Conservation (phyloP, 2,113 vertebrate species). For the Picathartes gymnocephalus region DNA sequence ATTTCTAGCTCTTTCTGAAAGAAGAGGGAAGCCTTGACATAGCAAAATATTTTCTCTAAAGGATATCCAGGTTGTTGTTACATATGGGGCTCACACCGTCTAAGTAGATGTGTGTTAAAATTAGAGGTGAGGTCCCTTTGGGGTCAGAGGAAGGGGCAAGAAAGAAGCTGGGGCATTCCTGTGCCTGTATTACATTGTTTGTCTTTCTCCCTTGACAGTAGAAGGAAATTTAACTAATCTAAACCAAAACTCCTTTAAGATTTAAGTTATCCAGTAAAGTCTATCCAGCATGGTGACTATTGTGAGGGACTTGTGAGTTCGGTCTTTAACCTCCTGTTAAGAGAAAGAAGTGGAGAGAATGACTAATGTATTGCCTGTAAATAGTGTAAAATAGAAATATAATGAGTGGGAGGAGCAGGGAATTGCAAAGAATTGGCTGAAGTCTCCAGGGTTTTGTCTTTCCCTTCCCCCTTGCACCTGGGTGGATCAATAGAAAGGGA, state of each 20-base stretch:
- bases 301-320: not conserved
- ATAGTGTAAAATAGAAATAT: not conserved
- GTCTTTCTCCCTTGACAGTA: not conserved
- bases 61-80: not conserved
- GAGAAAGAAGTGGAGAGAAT: not conserved
- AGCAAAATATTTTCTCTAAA: not conserved
- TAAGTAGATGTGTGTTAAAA: not conserved
- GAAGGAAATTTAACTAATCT: not conserved
- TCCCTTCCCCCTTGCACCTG: not conserved
- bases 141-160: not conserved
- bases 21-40: not conserved
- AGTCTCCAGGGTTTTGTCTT: not conserved
- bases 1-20: not conserved
- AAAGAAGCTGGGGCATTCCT: not conserved
- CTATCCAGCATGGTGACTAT: not conserved
- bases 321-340: not conserved
- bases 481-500: not conserved
- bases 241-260: not conserved
- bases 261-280: not conserved
- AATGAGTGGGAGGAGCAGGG: not conserved
- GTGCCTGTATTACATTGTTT: not conserved
- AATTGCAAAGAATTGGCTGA: not conserved
- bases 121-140: not conserved
- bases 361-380: not conserved
- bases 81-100: rapidly evolving